phyloP scores from a whole-genome alignment of 2,888 invertebrate species.

The Lepeophtheirus nordmannii region DNA sequence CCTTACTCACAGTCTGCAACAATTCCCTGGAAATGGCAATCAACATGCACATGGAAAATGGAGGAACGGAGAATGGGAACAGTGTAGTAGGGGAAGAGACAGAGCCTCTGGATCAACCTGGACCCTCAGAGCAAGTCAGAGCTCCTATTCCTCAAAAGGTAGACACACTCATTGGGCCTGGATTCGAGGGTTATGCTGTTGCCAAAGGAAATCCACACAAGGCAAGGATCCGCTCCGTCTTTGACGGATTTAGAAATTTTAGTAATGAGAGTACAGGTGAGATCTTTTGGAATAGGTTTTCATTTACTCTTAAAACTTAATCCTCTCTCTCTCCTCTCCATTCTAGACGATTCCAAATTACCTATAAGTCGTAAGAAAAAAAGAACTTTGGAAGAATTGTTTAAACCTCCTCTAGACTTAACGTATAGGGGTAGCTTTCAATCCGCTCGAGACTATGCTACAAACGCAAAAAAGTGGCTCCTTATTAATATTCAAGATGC shows the following conservation, averaged over 20 bases:
- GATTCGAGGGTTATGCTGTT: slow-evolving; percentile 28
- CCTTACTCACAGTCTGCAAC: slow-evolving; percentile 36
- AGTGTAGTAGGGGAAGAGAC: slow-evolving; percentile 13
- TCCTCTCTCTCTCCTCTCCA: not conserved
- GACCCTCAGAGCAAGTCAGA: slow-evolving; percentile 31
- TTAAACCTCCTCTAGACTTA: slow-evolving; percentile 51
- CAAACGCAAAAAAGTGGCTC: slow-evolving; percentile 46
- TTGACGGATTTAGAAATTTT: slow-evolving; percentile 40
- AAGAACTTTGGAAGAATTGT: slow-evolving; percentile 48
- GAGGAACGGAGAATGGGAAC: slow-evolving; percentile 26
- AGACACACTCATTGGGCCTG: slow-evolving; percentile 34
- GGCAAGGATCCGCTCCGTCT: slow-evolving; percentile 34
- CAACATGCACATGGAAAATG: slow-evolving; percentile 38
- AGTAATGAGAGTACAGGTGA: slow-evolving; percentile 34
- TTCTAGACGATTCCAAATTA: slow-evolving; percentile 7
- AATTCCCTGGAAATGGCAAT: slow-evolving; percentile 39
- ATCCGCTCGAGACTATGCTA: slow-evolving; percentile 42
- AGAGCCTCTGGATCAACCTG: not conserved
- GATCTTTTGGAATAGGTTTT: not conserved
- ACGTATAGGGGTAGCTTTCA: slow-evolving; percentile 37
- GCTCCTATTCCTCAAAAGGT: slow-evolving; percentile 38
- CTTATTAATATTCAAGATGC: slow-evolving; percentile 54
- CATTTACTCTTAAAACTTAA: not conserved
- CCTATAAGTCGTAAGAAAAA: slow-evolving; percentile 32
- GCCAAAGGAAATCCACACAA: slow-evolving; percentile 31